Evolutionary conservation across 2,888 invertebrate species (phyloP).

Genomic region (Muscina levida): DNA sequence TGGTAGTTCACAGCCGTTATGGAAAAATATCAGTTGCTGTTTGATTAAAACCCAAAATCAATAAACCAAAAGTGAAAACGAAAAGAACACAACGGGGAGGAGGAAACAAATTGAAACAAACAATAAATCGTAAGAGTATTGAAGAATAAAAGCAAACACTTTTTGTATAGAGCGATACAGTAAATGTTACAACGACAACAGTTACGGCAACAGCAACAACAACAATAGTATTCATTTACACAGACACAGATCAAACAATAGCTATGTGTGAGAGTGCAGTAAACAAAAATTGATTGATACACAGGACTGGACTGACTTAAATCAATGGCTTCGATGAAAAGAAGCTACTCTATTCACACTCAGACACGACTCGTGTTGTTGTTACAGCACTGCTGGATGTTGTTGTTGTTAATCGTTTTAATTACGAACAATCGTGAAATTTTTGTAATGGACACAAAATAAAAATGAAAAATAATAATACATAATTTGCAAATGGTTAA

Average conservation of each 20-base stretch:
- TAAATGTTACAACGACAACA: neutral
- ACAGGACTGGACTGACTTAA: too few species aligned
- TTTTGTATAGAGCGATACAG: neutral
- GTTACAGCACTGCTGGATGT: too few species aligned
- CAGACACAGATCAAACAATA: neutral
- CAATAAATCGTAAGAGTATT: too few species aligned
- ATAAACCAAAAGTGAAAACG: neutral
- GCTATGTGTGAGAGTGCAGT: neutral
- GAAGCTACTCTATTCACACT: too few species aligned
- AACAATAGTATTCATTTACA: neutral
- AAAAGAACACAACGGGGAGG: neutral
- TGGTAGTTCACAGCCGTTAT: neutral
- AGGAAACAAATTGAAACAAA: too few species aligned
- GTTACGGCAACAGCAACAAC: neutral
- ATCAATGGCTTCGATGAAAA: too few species aligned
- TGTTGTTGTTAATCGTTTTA: too few species aligned
- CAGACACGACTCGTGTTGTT: too few species aligned
- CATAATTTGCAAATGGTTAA: conserved; percentile 24
- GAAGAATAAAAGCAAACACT: conserved; percentile 11
- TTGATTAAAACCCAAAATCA: neutral
- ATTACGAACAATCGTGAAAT: too few species aligned
- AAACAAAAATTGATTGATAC: conserved; percentile 13
- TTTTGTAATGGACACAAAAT: too few species aligned
- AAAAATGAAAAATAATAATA: neutral
- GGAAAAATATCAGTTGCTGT: neutral